Evolutionary conservation across 2,888 invertebrate species (phyloP), one percentile per base, ranked within the genome.

Genomic region (Eucriotettix oculatus): DNA sequence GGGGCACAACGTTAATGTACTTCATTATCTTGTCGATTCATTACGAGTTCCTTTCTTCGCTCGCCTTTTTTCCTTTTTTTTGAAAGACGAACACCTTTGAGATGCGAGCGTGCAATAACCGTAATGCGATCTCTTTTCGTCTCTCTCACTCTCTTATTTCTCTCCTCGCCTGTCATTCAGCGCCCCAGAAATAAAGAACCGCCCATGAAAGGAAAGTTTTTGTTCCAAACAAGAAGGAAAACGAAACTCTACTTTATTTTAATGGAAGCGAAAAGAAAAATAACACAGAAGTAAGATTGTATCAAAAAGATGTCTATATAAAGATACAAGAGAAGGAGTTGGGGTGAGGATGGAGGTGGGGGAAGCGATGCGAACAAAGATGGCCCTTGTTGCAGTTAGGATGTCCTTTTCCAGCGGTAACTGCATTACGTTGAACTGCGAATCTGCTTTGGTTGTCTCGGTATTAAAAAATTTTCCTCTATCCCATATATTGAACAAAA

Each of bases 1-100:
- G 14, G n/a, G 48, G 29, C 29, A 29, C 29, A 29, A 48, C 48
- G 60, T 60, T 62, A 62, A 62, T 62, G 62, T 59, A 58, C 60
- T 62, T 62, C 60, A 62, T 62, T 62, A 62, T 62, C 58, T 60
- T 55, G 55, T 29, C 58, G 60, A 60, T 60, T 62, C 62, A 62
- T 62, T 62, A 62, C 58, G 57, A 53, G 52, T 16, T 42, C 41
- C 43, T 43, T 48, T 42, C 42, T 57, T 16, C 29, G 17, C 29
- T 14, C 44, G 55, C 55, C 29, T 42, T 55, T 55, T 16, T 55
- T 55, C 10, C n/a, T 56, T 16, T 42, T 56, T 42, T 56, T 42
- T 56, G 52, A 10, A 1, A 48, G 57, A 11, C 7, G 54, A 29
- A 54, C 54, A 54, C 54, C 54, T 29, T 54, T 54, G 48, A 48